Conservation (phyloP, 2,113 vertebrate species). For the Nyctibius bracteatus region DNA sequence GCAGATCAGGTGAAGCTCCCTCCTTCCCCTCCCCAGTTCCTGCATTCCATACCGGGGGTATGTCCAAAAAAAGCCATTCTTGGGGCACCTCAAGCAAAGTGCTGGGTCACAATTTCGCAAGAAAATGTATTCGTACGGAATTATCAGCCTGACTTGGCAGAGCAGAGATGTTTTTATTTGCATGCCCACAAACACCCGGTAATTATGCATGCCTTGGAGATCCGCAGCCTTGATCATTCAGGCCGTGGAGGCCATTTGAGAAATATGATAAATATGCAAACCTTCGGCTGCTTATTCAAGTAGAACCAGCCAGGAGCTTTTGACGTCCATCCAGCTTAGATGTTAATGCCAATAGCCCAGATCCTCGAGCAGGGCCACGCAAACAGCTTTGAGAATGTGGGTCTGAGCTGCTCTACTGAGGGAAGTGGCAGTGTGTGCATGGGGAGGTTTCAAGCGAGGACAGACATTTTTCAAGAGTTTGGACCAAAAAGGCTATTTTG, state of each 20-base stretch:
- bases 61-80: neutral
- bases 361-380: neutral
- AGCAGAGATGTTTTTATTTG: neutral
- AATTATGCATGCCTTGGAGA: neutral
- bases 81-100: neutral
- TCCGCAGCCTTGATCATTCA: neutral
- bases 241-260: neutral
- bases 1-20: neutral
- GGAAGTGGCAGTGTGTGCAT: neutral
- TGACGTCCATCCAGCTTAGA: neutral
- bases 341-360: neutral
- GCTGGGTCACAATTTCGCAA: neutral
- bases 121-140: neutral
- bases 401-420: neutral
- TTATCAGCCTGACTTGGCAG: neutral
- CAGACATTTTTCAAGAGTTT: neutral
- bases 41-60: neutral
- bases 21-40: neutral
- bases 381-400: accelerated
- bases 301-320: neutral
- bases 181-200: neutral
- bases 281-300: neutral
- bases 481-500: neutral
- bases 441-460: neutral
- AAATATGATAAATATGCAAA: neutral